Base-by-base conservation (phyloP, 2,797 vertebrate genomes). In the Cygnus olor region DNA sequence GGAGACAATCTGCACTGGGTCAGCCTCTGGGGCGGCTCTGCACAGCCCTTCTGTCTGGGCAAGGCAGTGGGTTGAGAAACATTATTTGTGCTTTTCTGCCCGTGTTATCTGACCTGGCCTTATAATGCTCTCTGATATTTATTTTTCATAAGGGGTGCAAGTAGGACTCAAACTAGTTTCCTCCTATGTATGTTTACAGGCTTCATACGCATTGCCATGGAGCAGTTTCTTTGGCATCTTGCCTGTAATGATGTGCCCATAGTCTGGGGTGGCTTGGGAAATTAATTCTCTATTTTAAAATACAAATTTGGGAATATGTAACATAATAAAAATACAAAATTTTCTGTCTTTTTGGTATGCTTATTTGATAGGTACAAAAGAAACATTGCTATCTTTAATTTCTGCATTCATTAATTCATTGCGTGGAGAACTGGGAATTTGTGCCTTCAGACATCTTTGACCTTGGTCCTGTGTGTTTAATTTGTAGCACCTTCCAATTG, bases 361-460 rank as follows among this genome's bases (percentile, higher is more conserved):
- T 76, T 83, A 53, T 92, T 95, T 91, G 72, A 47, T 78, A 69
- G 76, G 17, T 47, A 72, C 32, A 65, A 87, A 85, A 73, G 78
- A 89, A 92, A 61, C 69, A 61, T 20, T 61, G n/a, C 53, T 92
- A 6, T 77, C 88, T 89, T 92, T 77, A 89, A 82, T 93, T 94
- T 90, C 68, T 83, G 15, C 61, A 6, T 87, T 94, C 17, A 53
- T 79, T 86, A 91, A 44, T 91, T 93, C 24, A 18, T 25, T 74
- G 47, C 68, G 49, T 58, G 16, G 64, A 80, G 90, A 80, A 38
- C 1, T 92, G 68, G 78, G 60, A 60, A 92, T 85, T 95, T 87
- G 53, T 92, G 56, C 32, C 56, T 40, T 93, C 28, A 22, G 30
- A 81, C 89, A 54, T 88, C 56, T 93, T 93, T 93, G 91, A 58